These are phyloP conservation scores for Chironex yamaguchii DNA, from an alignment of 30 jellyfish, hydroid and myxozoan species.

Conservation along the genomic window DNA sequence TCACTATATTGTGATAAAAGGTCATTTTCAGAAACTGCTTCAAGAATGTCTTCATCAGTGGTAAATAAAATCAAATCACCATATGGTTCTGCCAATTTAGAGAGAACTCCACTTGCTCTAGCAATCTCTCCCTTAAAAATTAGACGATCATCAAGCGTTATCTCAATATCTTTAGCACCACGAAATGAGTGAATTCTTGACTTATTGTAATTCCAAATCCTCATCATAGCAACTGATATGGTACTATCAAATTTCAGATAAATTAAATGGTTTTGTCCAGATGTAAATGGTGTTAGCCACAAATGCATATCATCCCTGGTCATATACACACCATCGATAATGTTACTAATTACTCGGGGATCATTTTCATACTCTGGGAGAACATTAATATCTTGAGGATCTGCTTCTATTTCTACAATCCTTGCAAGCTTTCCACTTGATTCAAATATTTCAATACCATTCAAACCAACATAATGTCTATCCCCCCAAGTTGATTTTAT, in stretches of 20 bases:
- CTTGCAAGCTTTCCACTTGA: constrained; percentile 77
- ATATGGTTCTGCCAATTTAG: constrained; percentile 89
- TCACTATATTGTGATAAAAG: constrained; percentile 72
- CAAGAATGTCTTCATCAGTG: constrained; percentile 92
- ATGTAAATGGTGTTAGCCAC: constrained; percentile 94
- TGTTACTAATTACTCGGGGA: constrained; percentile 91
- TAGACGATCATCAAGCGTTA: constrained; percentile 72
- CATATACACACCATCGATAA: constrained; percentile 90
- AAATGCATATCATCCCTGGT: constrained; percentile 97
- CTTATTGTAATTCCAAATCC: constrained; percentile 96
- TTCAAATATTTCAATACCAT: constrained; percentile 92
- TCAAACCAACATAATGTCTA: constrained; percentile 92
- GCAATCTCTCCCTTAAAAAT: constrained; percentile 97
- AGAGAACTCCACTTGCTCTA: constrained; percentile 97
- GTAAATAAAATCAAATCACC: constrained; percentile 97
- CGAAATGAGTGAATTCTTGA: constrained; percentile 95
- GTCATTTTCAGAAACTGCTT: constrained; percentile 85
- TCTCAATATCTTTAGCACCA: constrained; percentile 87
- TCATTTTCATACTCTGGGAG: constrained; percentile 94
- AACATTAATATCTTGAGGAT: constrained; percentile 92
- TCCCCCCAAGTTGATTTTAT: constrained; percentile 96
- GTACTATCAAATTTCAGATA: constrained; percentile 63
- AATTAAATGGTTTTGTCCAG: constrained; percentile 79
- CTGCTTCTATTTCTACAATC: constrained; percentile 79
- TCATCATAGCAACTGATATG: constrained; percentile 80